These are phyloP conservation scores for Phrynocephalus forsythii DNA, from an alignment of 2,797 vertebrate genomes.

Conservation along the genomic window DNA sequence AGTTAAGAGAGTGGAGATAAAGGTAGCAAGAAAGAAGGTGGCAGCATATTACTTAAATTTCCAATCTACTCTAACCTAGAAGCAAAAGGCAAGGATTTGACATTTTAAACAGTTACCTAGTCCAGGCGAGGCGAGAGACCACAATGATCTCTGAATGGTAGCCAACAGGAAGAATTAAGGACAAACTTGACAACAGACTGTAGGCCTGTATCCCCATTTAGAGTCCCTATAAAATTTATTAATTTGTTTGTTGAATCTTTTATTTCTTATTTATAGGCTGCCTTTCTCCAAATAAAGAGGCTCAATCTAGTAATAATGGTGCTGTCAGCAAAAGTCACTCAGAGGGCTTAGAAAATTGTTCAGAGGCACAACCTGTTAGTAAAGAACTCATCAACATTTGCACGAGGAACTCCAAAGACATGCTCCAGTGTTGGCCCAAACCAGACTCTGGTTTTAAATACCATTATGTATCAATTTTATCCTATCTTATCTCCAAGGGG, in stretches of 20 bases:
- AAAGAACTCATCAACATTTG: background rate
- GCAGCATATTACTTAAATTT: conserved; percentile 9
- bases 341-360: too few species aligned
- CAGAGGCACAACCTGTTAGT: background rate
- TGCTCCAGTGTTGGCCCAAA: background rate
- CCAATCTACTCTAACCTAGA: background rate
- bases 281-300: too few species aligned
- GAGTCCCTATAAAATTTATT: background rate
- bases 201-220: background rate
- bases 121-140: background rate
- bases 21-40: conserved; percentile 3
- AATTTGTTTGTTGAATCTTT: too few species aligned
- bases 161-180: background rate
- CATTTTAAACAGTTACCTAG: conserved; percentile 2
- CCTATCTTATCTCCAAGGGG: background rate
- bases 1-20: conserved; percentile 28
- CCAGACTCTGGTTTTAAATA: background rate
- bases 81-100: background rate
- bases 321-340: too few species aligned
- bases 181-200: background rate
- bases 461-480: background rate
- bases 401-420: background rate
- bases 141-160: background rate
- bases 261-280: too few species aligned
- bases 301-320: too few species aligned